Evolutionary conservation across 2,113 vertebrate species (phyloP).

Genomic region (Upupa epops): DNA sequence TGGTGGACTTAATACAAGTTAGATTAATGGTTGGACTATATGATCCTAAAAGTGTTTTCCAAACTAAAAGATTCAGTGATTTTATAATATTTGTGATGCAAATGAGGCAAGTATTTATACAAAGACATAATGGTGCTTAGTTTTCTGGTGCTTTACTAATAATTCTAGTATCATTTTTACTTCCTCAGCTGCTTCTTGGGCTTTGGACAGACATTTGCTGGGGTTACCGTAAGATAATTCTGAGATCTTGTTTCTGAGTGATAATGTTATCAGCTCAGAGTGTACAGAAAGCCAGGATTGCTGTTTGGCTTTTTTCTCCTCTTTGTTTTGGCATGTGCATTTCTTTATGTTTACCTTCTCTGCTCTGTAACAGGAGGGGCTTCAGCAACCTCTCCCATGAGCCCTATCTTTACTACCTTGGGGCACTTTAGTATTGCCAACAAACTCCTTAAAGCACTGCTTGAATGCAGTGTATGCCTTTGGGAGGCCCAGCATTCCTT

Average conservation of each 20-base stretch:
- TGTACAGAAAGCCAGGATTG: not conserved
- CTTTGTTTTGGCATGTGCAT: not conserved
- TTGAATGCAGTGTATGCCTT: not conserved
- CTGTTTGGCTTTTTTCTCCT: rapidly evolving
- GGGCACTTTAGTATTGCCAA: not conserved
- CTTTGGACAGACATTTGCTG: not conserved
- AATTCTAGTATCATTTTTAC: not conserved
- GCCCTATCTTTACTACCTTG: not conserved
- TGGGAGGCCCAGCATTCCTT: not conserved
- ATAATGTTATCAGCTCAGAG: not conserved
- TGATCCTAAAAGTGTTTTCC: too few species aligned
- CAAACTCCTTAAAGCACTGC: not conserved
- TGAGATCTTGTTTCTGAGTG: not conserved
- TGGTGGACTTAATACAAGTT: too few species aligned
- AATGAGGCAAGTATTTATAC: not conserved
- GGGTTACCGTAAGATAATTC: not conserved
- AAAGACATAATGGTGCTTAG: not conserved
- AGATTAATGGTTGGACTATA: too few species aligned
- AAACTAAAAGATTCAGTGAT: too few species aligned
- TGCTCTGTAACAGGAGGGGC: not conserved
- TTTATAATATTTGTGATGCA: not conserved
- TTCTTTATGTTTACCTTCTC: not conserved
- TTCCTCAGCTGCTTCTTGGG: not conserved
- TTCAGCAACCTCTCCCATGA: not conserved
- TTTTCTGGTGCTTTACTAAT: not conserved